Conservation (phyloP, 1,140 invertebrate species). For the Drosophila nannoptera region DNA sequence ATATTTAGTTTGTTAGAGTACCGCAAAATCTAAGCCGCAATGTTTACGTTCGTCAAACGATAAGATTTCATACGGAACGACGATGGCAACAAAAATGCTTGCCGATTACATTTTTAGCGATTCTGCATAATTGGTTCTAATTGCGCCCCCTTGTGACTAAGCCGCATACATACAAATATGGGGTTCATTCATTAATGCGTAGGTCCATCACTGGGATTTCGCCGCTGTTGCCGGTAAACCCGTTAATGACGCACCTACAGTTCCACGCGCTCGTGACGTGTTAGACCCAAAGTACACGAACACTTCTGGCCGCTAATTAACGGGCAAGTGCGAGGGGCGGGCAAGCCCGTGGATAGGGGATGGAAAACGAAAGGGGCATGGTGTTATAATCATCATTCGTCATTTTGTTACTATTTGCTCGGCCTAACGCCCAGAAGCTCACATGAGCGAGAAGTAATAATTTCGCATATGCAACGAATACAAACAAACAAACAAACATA, state of each 20-base stretch:
- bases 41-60: slow-evolving; percentile 45
- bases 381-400: slow-evolving; percentile 49
- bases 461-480: slow-evolving; percentile 38
- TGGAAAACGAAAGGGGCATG: slow-evolving; percentile 28
- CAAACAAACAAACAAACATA: not conserved
- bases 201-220: slow-evolving; percentile 25
- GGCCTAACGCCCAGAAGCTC: slow-evolving; percentile 37
- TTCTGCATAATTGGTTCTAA: slow-evolving; percentile 57
- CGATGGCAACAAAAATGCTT: slow-evolving; percentile 16
- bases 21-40: slow-evolving; percentile 34
- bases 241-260: slow-evolving; percentile 47
- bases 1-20: slow-evolving; percentile 3
- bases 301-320: slow-evolving; percentile 33
- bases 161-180: not conserved
- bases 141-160: slow-evolving; percentile 69
- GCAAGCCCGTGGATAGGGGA: not conserved
- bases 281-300: slow-evolving; percentile 13
- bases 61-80: slow-evolving; percentile 19
- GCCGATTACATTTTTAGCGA: slow-evolving; percentile 11
- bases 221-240: slow-evolving; percentile 29
- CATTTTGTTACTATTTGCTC: slow-evolving; percentile 55
- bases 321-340: slow-evolving; percentile 1
- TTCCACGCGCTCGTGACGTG: slow-evolving; percentile 39
- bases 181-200: not conserved
- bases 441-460: slow-evolving; percentile 59